Base-by-base conservation (phyloP, 2,797 vertebrate species). In the Chelonia mydas region DNA sequence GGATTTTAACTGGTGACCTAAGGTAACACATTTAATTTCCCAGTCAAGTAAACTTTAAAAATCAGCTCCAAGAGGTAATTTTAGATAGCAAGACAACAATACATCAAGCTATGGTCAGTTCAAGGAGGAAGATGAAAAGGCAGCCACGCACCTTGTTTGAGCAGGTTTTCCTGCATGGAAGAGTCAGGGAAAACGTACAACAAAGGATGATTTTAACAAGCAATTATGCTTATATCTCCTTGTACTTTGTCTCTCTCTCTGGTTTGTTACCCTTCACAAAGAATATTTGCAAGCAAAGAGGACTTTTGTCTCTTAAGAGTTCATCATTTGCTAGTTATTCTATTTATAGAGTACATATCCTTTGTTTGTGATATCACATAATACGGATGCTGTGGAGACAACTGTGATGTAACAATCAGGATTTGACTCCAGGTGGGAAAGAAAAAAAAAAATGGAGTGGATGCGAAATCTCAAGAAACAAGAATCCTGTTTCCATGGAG, bases 401-500 rank as follows among this genome's bases (percentile, higher is more conserved):
- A 95, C 89, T 1, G 21, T 87, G 83, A 37, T 61, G 78, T 92
- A 93, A 84, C 68, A 83, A 93, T 76, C 61, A 86, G 93, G 81
- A 81, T 83, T 51, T 83, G 45, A 21, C 49, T 92, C 76, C 78
- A 90, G 94, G 94, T 78, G 50, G 77, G 50, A 47, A 86, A 41
- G 65, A 94, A 97, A 16, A 95, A 97, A 13, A 94, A 93, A 90
- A 82, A 84, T 65, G 78, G 89, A 92, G 68, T 78, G 47, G 89
- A 95, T 80, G 94, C 82, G 50, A 90, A 94, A 80, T 83, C 95
- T 97, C 90, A 83, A 51, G 91, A 96, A 96, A 97, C 95, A 96
- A 96, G 96, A 93, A 95, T 90, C 93, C 79, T 76, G 97, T 97
- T 97, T 97, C 97, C 94, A 93, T 93, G 97, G 96, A 97, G 92